Evolutionary conservation across 2,888 invertebrate species (phyloP).

Genomic region (Epistrophella euchroma): DNA sequence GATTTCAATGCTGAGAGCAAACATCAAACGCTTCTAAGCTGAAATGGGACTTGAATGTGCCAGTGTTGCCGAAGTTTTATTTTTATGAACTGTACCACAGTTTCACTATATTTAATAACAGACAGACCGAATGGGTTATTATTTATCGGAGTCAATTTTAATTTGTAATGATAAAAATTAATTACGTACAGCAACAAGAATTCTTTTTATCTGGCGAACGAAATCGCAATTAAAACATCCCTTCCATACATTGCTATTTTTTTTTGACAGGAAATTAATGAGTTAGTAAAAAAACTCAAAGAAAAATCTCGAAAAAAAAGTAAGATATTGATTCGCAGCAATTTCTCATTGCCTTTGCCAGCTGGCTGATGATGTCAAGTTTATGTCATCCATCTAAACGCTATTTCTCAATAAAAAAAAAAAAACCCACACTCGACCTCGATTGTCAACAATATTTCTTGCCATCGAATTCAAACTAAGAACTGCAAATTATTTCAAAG

Average conservation of each 20-base stretch:
- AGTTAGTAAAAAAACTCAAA: not conserved
- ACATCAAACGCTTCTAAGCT: too few relatives aligned
- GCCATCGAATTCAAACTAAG: conserved; percentile 32
- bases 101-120: too few relatives aligned
- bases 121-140: too few relatives aligned
- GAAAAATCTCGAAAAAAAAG: not conserved
- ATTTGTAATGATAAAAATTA: not conserved
- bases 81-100: too few relatives aligned
- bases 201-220: not conserved
- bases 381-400: conserved; percentile 42
- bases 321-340: conserved; percentile 1
- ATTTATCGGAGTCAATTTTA: not conserved
- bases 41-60: too few relatives aligned
- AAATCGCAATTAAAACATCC: not conserved
- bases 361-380: conserved; percentile 44
- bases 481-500: conserved; percentile 49
- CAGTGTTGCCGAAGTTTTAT: too few relatives aligned
- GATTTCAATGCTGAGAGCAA: too few relatives aligned
- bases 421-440: conserved; percentile 37
- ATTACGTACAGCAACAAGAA: not conserved
- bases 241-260: too few relatives aligned
- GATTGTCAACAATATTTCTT: conserved; percentile 6
- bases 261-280: not conserved
- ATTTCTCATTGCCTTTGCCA: conserved; percentile 15
- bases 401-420: conserved; percentile 18